These are phyloP conservation scores for Coreoperca whiteheadi DNA, from an alignment of 2,113 vertebrate genomes.

Conservation along the genomic window DNA sequence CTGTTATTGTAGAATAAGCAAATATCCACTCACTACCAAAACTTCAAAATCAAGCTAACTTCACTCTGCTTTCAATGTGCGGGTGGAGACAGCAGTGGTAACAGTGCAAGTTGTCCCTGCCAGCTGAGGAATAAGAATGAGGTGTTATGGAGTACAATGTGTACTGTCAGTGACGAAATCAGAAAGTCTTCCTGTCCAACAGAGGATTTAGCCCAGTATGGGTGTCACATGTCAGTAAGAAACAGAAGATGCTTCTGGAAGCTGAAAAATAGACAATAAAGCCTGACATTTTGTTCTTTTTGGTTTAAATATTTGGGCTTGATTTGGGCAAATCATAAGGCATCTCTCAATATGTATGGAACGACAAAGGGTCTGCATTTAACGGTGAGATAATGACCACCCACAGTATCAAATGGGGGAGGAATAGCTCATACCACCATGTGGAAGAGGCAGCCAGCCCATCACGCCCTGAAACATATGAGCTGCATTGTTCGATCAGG, in stretches of 20 bases:
- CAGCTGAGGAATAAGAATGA: conserved; percentile 53
- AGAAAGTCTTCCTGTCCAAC: conserved; percentile 5
- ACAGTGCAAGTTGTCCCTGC: conserved; percentile 19
- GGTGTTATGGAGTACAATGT: conserved; percentile 33
- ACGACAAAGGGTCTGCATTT: conserved; percentile 59
- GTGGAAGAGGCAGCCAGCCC: conserved; percentile 56
- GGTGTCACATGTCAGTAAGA: conserved; percentile 30
- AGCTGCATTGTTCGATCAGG: conserved; percentile 63
- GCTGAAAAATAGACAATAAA: conserved; percentile 2
- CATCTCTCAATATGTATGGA: conserved; percentile 49
- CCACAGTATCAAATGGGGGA: conserved; percentile 62
- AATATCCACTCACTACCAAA: conserved; percentile 20
- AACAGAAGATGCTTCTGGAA: background rate
- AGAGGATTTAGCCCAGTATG: conserved; percentile 5
- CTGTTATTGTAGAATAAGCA: conserved; percentile 1
- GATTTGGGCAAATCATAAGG: too few relatives aligned
- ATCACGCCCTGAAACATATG: conserved; percentile 62
- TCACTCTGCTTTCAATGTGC: background rate
- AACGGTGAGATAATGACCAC: conserved; percentile 77
- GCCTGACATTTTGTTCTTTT: conserved; percentile 1
- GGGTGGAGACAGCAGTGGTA: conserved; percentile 27
- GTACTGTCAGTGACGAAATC: conserved; percentile 26
- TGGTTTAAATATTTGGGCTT: too few relatives aligned
- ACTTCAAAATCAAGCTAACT: background rate
- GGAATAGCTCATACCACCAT: conserved; percentile 66